Conservation (phyloP, 2,113 vertebrate species). For the Lycocorax pyrrhopterus region DNA sequence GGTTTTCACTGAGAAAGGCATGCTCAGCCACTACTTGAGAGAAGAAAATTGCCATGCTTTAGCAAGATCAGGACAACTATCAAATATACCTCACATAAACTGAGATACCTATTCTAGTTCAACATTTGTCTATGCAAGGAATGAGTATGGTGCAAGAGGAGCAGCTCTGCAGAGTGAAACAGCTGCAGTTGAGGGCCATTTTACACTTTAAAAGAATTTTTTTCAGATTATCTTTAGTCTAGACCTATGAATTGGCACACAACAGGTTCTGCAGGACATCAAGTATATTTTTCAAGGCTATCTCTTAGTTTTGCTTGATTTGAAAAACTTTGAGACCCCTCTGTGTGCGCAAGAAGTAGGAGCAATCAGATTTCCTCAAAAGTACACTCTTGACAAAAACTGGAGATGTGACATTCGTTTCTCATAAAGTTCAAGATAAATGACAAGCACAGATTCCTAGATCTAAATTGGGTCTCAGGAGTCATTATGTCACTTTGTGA, state of each 20-base stretch:
- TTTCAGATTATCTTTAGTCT: neutral
- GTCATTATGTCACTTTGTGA: neutral
- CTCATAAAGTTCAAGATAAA: neutral
- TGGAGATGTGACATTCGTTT: neutral
- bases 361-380: neutral
- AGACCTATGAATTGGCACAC: neutral
- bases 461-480: neutral
- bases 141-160: neutral
- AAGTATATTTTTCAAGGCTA: neutral
- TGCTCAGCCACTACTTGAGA: neutral
- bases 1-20: neutral
- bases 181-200: fast-evolving
- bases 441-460: neutral
- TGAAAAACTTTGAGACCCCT: neutral
- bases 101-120: neutral
- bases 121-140: neutral
- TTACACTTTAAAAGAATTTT: neutral
- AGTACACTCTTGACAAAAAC: neutral
- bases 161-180: neutral
- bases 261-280: neutral
- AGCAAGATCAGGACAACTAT: neutral
- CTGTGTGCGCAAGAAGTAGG: neutral
- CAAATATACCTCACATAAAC: neutral
- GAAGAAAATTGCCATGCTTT: neutral
- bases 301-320: neutral